Evolutionary conservation across 2,113 vertebrate genomes (phyloP).

Genomic region (Cygnus buccinator): DNA sequence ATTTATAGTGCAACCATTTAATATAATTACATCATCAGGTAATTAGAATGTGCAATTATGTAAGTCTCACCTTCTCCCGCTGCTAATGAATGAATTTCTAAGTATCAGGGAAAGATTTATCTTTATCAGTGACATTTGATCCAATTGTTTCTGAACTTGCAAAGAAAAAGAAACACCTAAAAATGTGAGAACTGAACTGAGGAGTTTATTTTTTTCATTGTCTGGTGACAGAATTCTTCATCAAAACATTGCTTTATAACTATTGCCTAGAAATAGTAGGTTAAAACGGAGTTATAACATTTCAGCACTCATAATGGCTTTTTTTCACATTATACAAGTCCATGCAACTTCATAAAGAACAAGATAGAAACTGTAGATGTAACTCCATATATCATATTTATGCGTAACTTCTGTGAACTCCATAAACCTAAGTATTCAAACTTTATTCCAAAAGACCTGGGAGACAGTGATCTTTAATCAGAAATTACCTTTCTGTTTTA

Average conservation of each 20-base stretch:
- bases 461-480: background rate
- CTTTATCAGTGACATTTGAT: background rate
- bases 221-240: background rate
- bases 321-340: background rate
- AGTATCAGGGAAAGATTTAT: constrained; percentile 1
- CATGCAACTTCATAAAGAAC: background rate
- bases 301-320: background rate
- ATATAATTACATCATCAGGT: constrained; percentile 57
- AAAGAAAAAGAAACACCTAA: background rate
- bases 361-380: background rate
- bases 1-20: constrained; percentile 54
- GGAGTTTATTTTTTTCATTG: background rate
- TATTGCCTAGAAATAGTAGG: background rate
- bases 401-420: background rate
- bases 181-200: background rate
- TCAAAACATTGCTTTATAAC: background rate
- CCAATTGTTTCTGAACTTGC: background rate
- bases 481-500: background rate
- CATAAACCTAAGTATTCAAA: background rate
- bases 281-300: background rate
- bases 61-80: constrained; percentile 9
- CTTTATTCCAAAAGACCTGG: background rate
- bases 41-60: constrained; percentile 51
- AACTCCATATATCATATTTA: background rate
- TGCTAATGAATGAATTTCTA: constrained; percentile 10